Conservation (phyloP, 2,888 invertebrate species). For the Gastracanthus pulcherrimus region DNA sequence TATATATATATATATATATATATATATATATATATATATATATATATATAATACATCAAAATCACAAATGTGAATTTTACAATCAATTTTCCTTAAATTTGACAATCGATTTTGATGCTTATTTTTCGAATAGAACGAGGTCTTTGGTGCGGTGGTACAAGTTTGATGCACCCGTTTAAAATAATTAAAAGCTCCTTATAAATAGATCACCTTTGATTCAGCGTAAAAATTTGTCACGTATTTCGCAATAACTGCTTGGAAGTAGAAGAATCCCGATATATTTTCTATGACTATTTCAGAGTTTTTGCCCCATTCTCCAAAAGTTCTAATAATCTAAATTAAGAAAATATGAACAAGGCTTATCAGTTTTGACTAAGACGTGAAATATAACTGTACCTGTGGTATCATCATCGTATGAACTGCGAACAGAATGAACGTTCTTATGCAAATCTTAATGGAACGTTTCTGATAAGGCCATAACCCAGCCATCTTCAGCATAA, state of each 20-base stretch:
- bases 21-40: too few species aligned
- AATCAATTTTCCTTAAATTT: too few species aligned
- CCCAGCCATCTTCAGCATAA: slow-evolving; percentile 2
- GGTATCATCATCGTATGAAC: neutral
- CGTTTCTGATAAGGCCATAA: slow-evolving; percentile 30
- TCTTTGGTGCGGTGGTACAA: too few species aligned
- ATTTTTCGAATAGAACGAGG: too few species aligned
- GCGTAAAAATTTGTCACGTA: neutral
- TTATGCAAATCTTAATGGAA: slow-evolving; percentile 2
- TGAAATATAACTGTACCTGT: neutral
- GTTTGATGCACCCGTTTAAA: too few species aligned
- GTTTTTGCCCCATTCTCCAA: slow-evolving; percentile 31
- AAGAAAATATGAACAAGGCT: neutral
- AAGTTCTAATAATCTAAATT: neutral
- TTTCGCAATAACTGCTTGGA: neutral
- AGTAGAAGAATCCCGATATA: slow-evolving; percentile 26
- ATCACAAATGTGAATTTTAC: too few species aligned
- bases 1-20: too few species aligned
- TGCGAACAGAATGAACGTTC: neutral
- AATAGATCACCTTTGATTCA: slow-evolving; percentile 15
- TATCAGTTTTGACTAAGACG: neutral
- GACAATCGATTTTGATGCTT: too few species aligned
- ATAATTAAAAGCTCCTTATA: too few species aligned
- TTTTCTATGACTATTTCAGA: slow-evolving; percentile 18
- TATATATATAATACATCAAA: too few species aligned